These are phyloP conservation scores for Thripadectes ignobilis DNA, from an alignment of 2,797 vertebrate genomes.

Conservation along the genomic window DNA sequence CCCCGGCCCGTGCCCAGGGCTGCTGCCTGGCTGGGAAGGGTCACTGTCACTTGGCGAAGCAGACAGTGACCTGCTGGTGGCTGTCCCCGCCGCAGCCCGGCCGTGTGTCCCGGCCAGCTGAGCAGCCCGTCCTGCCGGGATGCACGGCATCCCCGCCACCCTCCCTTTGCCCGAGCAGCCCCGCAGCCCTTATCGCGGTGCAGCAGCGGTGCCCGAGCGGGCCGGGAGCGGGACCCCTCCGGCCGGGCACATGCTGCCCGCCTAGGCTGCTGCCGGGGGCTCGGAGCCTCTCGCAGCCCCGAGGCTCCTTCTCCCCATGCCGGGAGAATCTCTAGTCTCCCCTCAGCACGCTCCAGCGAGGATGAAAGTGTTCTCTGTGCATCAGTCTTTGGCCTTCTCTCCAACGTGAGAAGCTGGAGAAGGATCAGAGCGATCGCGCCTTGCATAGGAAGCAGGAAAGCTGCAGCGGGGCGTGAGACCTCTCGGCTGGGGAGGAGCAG, in stretches of 20 bases:
- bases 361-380: background rate
- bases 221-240: background rate
- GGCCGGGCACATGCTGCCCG: fast-evolving
- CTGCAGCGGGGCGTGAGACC: background rate
- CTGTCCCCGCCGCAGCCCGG: background rate
- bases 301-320: background rate
- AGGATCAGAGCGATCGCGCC: background rate
- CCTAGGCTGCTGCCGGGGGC: background rate
- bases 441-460: background rate
- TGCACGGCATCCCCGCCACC: background rate
- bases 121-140: background rate
- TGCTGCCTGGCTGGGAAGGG: background rate
- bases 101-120: background rate
- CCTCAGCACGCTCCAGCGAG: background rate
- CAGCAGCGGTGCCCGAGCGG: background rate
- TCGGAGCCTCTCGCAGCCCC: background rate
- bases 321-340: background rate
- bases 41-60: background rate
- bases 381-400: background rate
- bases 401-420: background rate
- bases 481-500: background rate
- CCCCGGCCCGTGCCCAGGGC: background rate
- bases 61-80: fast-evolving
- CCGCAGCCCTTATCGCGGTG: background rate
- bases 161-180: background rate